Conservation (phyloP, 2,888 invertebrate species). For the Anaspis maculata region DNA sequence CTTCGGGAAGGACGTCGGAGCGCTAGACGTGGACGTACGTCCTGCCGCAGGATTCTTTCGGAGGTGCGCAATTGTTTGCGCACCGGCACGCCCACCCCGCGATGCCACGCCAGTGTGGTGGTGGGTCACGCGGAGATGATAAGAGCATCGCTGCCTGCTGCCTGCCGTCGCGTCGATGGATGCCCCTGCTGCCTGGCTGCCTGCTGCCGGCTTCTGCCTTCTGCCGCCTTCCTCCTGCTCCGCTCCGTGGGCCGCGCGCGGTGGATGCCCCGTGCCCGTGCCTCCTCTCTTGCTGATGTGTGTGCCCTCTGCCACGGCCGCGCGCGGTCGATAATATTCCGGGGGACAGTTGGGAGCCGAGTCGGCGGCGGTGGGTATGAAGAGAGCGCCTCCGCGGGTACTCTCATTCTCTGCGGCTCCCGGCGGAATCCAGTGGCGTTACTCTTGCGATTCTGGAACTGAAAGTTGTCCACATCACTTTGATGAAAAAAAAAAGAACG, state of each 20-base stretch:
- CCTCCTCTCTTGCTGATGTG: no score
- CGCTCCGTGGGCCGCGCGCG: slow-evolving; percentile 2
- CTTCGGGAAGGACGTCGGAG: slow-evolving; percentile 15
- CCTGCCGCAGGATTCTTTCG: slow-evolving; percentile 28
- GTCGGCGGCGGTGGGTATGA: no score
- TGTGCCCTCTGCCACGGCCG: no score
- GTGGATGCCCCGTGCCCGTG: slow-evolving; percentile 18
- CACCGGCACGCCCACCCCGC: slow-evolving; percentile 29
- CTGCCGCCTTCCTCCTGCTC: not conserved
- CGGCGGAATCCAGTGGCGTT: no score
- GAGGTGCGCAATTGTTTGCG: slow-evolving; percentile 32
- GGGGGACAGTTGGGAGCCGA: no score
- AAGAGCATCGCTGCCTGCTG: slow-evolving; percentile 34
- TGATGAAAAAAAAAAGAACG: no score
- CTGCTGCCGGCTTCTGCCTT: slow-evolving; percentile 12
- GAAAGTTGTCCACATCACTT: no score
- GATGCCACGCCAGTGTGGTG: slow-evolving; percentile 38
- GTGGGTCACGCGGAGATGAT: slow-evolving; percentile 36
- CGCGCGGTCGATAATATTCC: no score
- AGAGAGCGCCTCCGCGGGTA: no score
- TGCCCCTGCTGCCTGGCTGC: slow-evolving; percentile 36
- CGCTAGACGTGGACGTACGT: slow-evolving; percentile 24
- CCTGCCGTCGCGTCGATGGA: slow-evolving; percentile 27
- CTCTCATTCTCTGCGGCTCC: no score
- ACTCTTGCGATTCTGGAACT: no score